These are phyloP conservation scores for Etheostoma cragini DNA, from an alignment of 2,113 vertebrate species.

Conservation along the genomic window DNA sequence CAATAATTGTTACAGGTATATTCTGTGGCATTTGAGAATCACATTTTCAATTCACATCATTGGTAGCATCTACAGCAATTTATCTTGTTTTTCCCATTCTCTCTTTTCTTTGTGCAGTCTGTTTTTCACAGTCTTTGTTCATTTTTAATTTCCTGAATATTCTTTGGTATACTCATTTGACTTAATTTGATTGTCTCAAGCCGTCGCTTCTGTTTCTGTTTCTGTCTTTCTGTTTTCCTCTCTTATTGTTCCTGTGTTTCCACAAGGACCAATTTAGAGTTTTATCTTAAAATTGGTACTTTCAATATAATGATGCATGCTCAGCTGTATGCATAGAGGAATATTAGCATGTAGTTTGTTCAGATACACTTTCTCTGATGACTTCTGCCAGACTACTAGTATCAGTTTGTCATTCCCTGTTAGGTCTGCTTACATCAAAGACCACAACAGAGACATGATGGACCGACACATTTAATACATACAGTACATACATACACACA, in stretches of 20 bases:
- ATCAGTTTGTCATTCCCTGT: not conserved
- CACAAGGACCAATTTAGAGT: not conserved
- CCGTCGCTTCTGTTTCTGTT: not conserved
- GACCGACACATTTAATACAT: not conserved
- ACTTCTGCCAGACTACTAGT: not conserved
- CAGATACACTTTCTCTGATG: not conserved
- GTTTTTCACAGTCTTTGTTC: not conserved
- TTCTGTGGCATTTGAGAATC: not conserved
- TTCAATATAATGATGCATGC: not conserved
- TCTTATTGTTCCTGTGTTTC: not conserved
- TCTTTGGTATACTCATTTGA: not conserved
- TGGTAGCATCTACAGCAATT: not conserved
- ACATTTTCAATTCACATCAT: not conserved
- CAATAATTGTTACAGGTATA: not conserved
- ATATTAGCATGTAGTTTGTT: not conserved
- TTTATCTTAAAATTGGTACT: not conserved
- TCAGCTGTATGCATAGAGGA: not conserved
- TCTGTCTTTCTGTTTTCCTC: not conserved
- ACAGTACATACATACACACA: not conserved
- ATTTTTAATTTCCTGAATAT: not conserved
- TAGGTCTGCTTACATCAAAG: not conserved
- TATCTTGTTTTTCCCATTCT: not conserved
- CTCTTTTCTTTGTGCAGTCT: not conserved
- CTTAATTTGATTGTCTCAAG: not conserved
- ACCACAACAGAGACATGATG: not conserved